Base-by-base conservation (phyloP, 2,888 invertebrate species). In the Troglohyphantes excavatus region DNA sequence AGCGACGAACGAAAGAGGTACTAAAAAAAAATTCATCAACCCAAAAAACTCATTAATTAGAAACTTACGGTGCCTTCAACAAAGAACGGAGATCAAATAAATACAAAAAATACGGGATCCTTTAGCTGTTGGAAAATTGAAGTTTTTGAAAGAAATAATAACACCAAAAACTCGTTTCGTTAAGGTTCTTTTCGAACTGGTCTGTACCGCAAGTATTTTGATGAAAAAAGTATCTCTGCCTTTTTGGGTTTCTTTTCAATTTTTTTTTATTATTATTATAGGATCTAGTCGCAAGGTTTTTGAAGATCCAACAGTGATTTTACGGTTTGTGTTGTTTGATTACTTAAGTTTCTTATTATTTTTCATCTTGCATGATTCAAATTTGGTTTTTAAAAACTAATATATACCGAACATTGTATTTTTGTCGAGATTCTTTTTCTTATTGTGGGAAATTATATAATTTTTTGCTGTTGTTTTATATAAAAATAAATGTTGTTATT, bases 41-140 rank as follows among this genome's bases (percentile, higher is more conserved):
- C 43, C 26, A 67, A 79, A 81, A 81, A 81, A 43, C 81, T 68
- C 81, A 81, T 81, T 81, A 81, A 81, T 81, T 81, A 81, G 81
- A 81, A 81, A 67, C 46, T 81, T 68, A 43, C 46, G 68, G 27
- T 21, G 29, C 81, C 68, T 11, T 68, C 67, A 68, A 81, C 81
- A 81, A 68, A 81, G 81, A 81, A 68, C 46, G 17, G 29, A 67
- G 68, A 67, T 43, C 78, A 63, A 78, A 78, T 78, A 21, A 76
- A 76, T 29, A 63, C 17, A 43, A 43, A 76, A 78, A 76, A 76
- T 29, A 61, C 63, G 59, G 59, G 61, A 59, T 59, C 29, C 53
- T 75, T 75, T 75, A 75, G 75, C 75, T 59, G 78, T 61, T 29
- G 63, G 63, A 78, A 78, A 78, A 75, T 61, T 75, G 59, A 61